Percentiles rank a stretch among this genome's conserved stretches.
Evolutionary conservation across 1,140 invertebrate species (phyloP).

Genomic region (Bicyclus anynana): DNA sequence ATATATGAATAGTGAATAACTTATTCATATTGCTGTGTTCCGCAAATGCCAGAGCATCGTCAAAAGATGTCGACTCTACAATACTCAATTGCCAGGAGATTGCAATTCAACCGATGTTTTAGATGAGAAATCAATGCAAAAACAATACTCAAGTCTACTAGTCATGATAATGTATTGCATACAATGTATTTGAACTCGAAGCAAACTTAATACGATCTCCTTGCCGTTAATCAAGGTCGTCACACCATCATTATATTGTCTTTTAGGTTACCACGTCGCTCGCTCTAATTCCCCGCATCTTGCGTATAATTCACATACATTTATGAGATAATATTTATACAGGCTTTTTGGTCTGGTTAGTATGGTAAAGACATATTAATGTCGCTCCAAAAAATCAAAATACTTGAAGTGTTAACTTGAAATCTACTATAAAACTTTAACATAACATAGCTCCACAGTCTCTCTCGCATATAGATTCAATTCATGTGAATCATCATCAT

Average conservation of each 20-base stretch:
- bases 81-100: no score
- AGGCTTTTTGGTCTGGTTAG: constrained; percentile 12
- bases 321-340: constrained; percentile 5
- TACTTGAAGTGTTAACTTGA: neutral
- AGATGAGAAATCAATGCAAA: no score
- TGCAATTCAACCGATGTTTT: no score
- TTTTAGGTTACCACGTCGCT: constrained; percentile 17
- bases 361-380: neutral
- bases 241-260: constrained; percentile 23
- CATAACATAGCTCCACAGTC: no score
- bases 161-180: neutral
- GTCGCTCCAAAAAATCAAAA: neutral
- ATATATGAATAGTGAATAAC: no score
- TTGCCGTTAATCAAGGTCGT: constrained; percentile 16
- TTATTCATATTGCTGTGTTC: no score
- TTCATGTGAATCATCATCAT: no score
- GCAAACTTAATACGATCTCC: neutral
- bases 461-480: no score
- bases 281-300: constrained; percentile 18
- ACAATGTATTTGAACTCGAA: neutral
- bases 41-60: no score
- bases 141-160: neutral
- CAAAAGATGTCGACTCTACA: no score
- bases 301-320: constrained; percentile 16
- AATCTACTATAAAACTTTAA: no score